Base-by-base conservation (phyloP, 30 jellyfish, hydroid and myxozoan genomes). In the Aurelia aurita region DNA sequence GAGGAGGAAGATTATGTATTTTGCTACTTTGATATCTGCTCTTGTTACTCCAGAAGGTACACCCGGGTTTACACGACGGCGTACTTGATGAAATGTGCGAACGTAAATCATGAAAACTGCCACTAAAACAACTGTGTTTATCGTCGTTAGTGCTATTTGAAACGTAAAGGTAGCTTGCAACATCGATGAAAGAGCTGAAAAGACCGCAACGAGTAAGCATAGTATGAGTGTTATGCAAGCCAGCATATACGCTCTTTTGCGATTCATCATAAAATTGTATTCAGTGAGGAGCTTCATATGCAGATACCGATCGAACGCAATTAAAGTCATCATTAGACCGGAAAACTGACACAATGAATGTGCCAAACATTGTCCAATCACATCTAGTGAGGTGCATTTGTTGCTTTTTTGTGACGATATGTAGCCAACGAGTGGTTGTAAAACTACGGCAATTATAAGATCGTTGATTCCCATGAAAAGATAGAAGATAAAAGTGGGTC, bases 261-360 rank as follows among this genome's bases (percentile, higher is more conserved):
- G 19, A 18, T 39, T 55, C 88, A 77, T 77, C 49, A 26, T 7
- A 45, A 3, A 32, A 46, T 19, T 39, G 28, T 60, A 77, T 14
- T 46, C 20, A 1, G 6, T 21, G 34, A 32, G 49, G 4, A 11
- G 23, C 67, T 28, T 61, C 46, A 77, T 58, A 14, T 58, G 66
- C 10, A 22, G 22, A 18, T 59, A 79, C n/a, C 89, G 22, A 51
- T 79, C 89, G n/a, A 63, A 23, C 5, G 89, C 89, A 6, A 79
- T 54, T 1, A 60, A 28, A 3, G 45, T 26, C 19, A 79, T 79
- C 89, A 79, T 79, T 16, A 44, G 27, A 1, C 80, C 77, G 34
- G 80, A 45, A 45, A 79, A 60, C 53, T 61, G 72, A n/a, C 76
- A 61, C 26, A 59, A 60, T 5, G 67, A 32, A 31, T 11, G 43